Base-by-base conservation (phyloP, 2,888 invertebrate species). In the Noctua janthe region DNA sequence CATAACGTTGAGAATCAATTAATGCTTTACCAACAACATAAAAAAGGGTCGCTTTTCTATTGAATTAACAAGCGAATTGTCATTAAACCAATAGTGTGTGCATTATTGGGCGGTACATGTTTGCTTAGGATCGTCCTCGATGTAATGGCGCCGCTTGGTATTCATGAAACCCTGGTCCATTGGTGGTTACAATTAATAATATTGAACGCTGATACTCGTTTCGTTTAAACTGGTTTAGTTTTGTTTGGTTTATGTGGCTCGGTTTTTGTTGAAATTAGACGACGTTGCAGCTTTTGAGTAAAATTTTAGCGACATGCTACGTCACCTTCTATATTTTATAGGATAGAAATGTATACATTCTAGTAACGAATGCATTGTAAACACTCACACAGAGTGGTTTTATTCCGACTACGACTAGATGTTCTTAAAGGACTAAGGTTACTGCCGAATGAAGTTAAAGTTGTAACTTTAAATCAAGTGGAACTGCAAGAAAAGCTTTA, bases 1-100 rank as follows among this genome's bases (percentile, higher is more conserved):
- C 76, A 78, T 70, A 77, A 73, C 56, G 71, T 47, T 47, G 75
- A 70, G 69, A 85, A 78, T 74, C 82, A 88, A 87, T 87, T 86
- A 87, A 83, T 83, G 79, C 69, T 83, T 78, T 71, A 76, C 74
- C 56, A 75, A 80, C 75, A 81, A 76, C 67, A 81, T 83, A 83
- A 86, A 84, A 88, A 84, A 81, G 81, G 79, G 82, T 83, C 73
- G 15, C 47, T 74, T 83, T 88, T 86, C 54, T 84, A 87, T 88
- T 87, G 81, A 88, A 88, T 89, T 89, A 87, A 88, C 84, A 81
- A 84, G 78, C 79, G 69, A 86, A 88, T 87, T 79, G 87, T 86
- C 86, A 88, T 88, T 82, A 79, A 80, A 87, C 81, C 86, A 87
- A 87, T 88, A 83, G 76, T 84, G 81, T 82, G 81, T 86, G 71